These are phyloP conservation scores for Echiichthys vipera DNA, from an alignment of 2,797 vertebrate genomes.

Conservation along the genomic window DNA sequence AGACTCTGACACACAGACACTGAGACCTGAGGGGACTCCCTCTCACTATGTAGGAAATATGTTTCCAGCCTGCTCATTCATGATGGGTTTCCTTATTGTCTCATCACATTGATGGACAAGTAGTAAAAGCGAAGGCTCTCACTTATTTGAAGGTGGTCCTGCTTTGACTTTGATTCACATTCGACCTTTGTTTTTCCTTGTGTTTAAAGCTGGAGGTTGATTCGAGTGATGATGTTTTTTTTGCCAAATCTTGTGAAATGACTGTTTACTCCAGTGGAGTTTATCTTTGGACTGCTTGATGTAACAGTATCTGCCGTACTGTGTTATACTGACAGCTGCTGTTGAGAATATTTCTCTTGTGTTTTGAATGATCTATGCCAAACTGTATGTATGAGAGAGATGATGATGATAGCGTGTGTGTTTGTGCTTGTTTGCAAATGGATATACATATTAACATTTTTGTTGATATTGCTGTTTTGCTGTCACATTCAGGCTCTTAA, in stretches of 20 bases:
- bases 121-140: conserved; percentile 54
- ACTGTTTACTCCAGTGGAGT: conserved; percentile 86
- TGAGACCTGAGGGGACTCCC: conserved; percentile 71
- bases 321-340: conserved; percentile 70
- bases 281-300: conserved; percentile 67
- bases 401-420: conserved; percentile 16
- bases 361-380: conserved; percentile 60
- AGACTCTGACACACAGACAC: conserved; percentile 39
- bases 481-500: conserved; percentile 64
- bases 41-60: conserved; percentile 80
- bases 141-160: conserved; percentile 55
- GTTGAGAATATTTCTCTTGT: conserved; percentile 84
- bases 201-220: conserved; percentile 62
- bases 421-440: neutral
- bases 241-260: conserved; percentile 61
- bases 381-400: conserved; percentile 37
- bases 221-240: conserved; percentile 68
- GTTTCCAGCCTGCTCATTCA: conserved; percentile 72
- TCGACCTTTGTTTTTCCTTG: conserved; percentile 45
- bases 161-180: conserved; percentile 55
- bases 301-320: conserved; percentile 63
- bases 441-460: conserved; percentile 24
- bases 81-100: conserved; percentile 7
- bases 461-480: conserved; percentile 45
- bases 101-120: conserved; percentile 60